Evolutionary conservation across 2,797 vertebrate genomes (phyloP).

Genomic region (Brotula barbata): DNA sequence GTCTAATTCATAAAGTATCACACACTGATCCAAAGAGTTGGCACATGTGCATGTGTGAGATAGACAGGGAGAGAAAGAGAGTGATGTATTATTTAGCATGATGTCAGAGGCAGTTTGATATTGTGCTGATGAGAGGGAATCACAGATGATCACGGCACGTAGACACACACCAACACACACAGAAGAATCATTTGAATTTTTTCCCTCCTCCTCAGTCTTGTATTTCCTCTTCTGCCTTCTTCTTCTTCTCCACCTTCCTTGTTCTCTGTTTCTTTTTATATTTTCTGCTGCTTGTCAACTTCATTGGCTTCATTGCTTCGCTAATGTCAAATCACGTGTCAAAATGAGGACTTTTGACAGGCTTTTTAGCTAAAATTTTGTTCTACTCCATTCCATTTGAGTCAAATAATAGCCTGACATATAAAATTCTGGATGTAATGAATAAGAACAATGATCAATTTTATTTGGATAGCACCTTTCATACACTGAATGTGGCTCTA

Average conservation of each 20-base stretch:
- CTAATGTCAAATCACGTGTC: background rate
- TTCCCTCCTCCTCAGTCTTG: background rate
- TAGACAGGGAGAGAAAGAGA: slow-evolving; percentile 35
- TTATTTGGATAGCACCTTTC: too few species aligned
- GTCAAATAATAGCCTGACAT: too few species aligned
- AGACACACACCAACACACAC: slow-evolving; percentile 20
- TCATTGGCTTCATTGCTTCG: background rate
- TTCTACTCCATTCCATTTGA: too few species aligned
- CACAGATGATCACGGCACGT: slow-evolving; percentile 56
- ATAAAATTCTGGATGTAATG: too few species aligned
- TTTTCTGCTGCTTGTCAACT: background rate
- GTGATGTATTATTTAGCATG: slow-evolving; percentile 71
- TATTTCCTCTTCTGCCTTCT: background rate
- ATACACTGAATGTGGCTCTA: too few species aligned
- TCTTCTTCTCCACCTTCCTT: background rate
- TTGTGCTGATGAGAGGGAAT: slow-evolving; percentile 75
- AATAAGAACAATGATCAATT: too few species aligned
- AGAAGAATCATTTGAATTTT: slow-evolving; percentile 14
- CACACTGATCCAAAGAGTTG: slow-evolving; percentile 42
- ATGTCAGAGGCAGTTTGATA: slow-evolving; percentile 71
- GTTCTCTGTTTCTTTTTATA: background rate
- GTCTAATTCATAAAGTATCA: slow-evolving; percentile 67
- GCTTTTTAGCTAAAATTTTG: too few species aligned
- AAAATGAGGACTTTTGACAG: too few species aligned
- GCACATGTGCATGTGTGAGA: slow-evolving; percentile 32